phyloP scores from a whole-genome alignment of 1,140 invertebrate species.

The Dryas iulia region DNA sequence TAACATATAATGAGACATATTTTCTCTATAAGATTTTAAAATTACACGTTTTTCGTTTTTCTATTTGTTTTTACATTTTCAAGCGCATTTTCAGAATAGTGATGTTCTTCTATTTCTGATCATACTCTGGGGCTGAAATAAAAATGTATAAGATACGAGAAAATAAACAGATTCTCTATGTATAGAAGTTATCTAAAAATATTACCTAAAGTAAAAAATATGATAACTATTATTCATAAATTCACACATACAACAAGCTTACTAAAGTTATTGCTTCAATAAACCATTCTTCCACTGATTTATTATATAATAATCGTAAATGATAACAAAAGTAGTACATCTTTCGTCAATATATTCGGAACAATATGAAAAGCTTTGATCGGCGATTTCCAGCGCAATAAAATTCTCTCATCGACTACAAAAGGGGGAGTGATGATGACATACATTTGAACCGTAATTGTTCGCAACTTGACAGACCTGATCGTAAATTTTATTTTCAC shows the following conservation, averaged over 20 bases:
- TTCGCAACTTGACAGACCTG: constrained; percentile 40
- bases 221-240: background rate
- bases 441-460: constrained; percentile 38
- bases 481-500: constrained; percentile 45
- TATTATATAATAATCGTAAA: background rate
- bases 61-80: too few relatives aligned
- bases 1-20: too few relatives aligned
- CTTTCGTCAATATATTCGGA: background rate
- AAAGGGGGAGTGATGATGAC: constrained; percentile 43
- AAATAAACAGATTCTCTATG: too few relatives aligned
- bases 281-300: background rate
- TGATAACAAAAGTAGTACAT: background rate
- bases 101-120: too few relatives aligned
- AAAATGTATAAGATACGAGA: too few relatives aligned
- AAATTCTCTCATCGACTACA: constrained; percentile 20
- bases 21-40: too few relatives aligned
- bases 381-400: constrained; percentile 22
- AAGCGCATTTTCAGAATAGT: too few relatives aligned
- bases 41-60: too few relatives aligned
- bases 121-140: too few relatives aligned
- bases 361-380: constrained; percentile 25
- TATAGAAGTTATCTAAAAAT: too few relatives aligned
- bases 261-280: background rate
- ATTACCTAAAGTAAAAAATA: too few relatives aligned
- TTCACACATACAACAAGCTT: background rate